These are phyloP conservation scores for Acholoe squamosa DNA, from an alignment of 2,888 invertebrate species.

Conservation along the genomic window DNA sequence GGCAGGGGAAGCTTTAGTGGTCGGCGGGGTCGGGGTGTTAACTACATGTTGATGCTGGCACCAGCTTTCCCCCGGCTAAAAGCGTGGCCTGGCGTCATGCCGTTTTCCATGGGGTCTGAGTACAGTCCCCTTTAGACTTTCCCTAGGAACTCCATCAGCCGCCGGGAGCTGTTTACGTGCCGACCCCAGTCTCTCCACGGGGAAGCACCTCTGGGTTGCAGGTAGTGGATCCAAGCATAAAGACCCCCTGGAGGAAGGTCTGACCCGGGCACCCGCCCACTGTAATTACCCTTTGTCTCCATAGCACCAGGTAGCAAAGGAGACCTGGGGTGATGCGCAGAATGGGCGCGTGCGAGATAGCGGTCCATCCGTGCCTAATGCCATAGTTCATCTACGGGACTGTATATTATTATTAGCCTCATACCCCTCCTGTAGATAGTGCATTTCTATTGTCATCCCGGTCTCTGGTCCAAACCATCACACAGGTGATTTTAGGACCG, in stretches of 20 bases:
- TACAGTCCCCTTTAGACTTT: not conserved
- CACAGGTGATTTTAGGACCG: no score
- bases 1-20: not conserved
- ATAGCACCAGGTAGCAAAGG: not conserved
- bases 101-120: not conserved
- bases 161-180: not conserved
- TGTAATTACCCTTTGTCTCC: constrained; percentile 22
- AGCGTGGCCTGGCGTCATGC: not conserved
- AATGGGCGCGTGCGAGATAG: no score
- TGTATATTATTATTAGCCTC: no score
- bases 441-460: no score
- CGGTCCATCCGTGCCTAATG: no score
- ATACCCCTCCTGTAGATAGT: no score
- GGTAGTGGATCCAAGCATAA: not conserved
- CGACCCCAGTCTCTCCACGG: not conserved
- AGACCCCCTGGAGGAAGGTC: not conserved
- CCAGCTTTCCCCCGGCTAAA: constrained; percentile 13
- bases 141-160: not conserved
- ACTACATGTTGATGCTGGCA: constrained; percentile 54
- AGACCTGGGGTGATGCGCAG: not conserved
- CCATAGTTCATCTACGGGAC: no score
- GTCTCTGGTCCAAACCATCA: no score
- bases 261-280: not conserved
- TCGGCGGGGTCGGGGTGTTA: constrained; percentile 14
- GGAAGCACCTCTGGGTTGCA: not conserved